Base-by-base conservation (phyloP, 2,797 vertebrate genomes). In the Thamnophis elegans region DNA sequence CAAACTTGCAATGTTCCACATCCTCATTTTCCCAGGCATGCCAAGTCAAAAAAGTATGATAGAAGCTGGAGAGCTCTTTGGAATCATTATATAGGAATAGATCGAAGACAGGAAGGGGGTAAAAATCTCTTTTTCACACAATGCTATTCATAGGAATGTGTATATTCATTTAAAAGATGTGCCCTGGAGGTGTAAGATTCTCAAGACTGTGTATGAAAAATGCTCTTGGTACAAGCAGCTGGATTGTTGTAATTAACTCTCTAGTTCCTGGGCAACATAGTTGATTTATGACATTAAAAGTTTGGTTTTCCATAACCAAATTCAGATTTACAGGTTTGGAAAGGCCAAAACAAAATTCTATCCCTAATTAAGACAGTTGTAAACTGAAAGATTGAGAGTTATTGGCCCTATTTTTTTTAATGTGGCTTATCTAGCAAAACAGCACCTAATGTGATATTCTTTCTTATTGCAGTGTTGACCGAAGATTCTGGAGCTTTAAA, bases 1-100 rank as follows among this genome's bases (percentile, higher is more conserved):
- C 96, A 96, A 96, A 90, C 95, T 92, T 91, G 94, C 92, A 94
- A 93, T 95, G 53, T 14, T 53, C 16, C 1, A 26, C 18, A 32
- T 28, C 26, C 11, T 54, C 93, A 42, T 90, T 96, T 95, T 94
- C 96, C 25, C 96, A 94, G 65, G 78, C 1, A 60, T 94, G 90
- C 93, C 94, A 96, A 95, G 65, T 59, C 92, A 87, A 91, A 93
- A 97, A 97, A 94, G 97, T 97, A 93, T 93, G 91, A 53, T 92
- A 87, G 91, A 95, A 93, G 88, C 88, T 96, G 96, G 91, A 93
- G 94, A 95, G 96, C 96, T 97, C 93, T 94, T 97, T 95, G 96
- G 94, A 5, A 0, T 94, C 95, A 97, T 96, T 93, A 68, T 96
- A 94, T 96, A 96, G 95, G 95, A 96, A 96, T 56, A 94, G 92